These are phyloP conservation scores for Boleophthalmus pectinirostris DNA, from an alignment of 2,113 vertebrate species.

Conservation along the genomic window DNA sequence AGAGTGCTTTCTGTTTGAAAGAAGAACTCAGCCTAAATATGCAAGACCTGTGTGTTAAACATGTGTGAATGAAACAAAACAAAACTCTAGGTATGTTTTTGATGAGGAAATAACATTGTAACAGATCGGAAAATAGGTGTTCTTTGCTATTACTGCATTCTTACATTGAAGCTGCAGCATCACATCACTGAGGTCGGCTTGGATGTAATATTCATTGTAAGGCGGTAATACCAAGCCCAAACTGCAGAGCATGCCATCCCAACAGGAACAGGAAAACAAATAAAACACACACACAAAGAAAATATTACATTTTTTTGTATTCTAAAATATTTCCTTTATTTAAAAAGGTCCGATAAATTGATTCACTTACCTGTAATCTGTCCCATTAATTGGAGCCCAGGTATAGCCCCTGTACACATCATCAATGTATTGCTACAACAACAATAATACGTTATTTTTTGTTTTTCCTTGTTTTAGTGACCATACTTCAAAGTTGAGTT, in stretches of 20 bases:
- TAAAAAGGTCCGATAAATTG: not conserved
- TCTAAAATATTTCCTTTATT: not conserved
- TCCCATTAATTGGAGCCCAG: conserved; percentile 94
- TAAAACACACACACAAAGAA: not conserved
- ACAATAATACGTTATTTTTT: not conserved
- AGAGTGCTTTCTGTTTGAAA: too few species aligned
- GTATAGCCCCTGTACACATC: conserved; percentile 90
- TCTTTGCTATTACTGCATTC: conserved; percentile 60
- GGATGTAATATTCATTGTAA: conserved; percentile 95
- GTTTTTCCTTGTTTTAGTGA: not conserved
- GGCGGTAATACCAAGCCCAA: conserved; percentile 91
- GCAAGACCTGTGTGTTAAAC: too few species aligned
- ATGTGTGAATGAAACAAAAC: too few species aligned
- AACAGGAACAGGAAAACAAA: conserved; percentile 12
- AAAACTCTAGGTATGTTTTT: too few species aligned
- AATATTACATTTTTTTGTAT: not conserved
- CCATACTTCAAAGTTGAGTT: not conserved
- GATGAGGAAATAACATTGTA: too few species aligned
- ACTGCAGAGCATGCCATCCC: conserved; percentile 71
- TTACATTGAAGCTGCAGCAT: conserved; percentile 99
- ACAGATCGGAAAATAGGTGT: not conserved
- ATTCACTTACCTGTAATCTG: conserved; percentile 93
- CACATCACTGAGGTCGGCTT: conserved; percentile 96
- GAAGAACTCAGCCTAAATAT: too few species aligned
- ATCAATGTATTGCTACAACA: conserved; percentile 89